A percentile compares a stretch with the other conserved stretches of the same genome.
Conservation (phyloP, 2,797 vertebrate species). For the Phaenicophaeus curvirostris region DNA sequence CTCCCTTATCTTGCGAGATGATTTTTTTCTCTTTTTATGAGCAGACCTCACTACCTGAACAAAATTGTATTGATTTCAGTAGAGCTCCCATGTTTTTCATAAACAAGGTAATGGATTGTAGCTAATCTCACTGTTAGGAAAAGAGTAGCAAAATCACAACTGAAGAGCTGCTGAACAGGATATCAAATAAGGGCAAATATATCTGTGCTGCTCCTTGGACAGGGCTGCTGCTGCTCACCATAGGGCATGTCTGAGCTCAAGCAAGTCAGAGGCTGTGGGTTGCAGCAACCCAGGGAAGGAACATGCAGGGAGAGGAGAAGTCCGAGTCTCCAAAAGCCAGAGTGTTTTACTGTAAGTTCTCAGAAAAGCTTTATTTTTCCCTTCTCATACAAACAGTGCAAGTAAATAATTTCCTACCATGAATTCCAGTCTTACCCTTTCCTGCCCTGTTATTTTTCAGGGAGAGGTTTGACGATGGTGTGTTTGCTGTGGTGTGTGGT, state of each 20-base stretch:
- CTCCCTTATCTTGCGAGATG: too few relatives aligned
- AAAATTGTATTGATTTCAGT: neutral
- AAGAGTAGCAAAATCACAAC: neutral
- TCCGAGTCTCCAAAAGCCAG: neutral
- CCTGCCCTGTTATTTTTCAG: neutral
- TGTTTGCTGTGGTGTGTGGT: neutral
- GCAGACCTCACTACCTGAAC: neutral
- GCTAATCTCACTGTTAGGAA: neutral
- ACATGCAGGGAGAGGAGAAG: neutral
- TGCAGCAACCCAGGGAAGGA: neutral
- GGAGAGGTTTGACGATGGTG: neutral
- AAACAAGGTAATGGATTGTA: neutral
- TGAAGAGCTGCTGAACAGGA: neutral
- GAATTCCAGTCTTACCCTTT: neutral
- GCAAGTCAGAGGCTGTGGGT: neutral
- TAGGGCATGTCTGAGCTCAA: neutral
- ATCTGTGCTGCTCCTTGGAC: neutral
- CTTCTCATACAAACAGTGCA: neutral
- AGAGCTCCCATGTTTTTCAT: fast-evolving
- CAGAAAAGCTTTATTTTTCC: neutral
- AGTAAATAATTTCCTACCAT: neutral
- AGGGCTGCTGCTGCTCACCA: neutral
- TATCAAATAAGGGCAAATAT: neutral
- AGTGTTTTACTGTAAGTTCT: neutral
- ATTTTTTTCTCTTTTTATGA: neutral